A percentile compares a stretch with the other conserved stretches of the same genome.
Evolutionary conservation across 30 jellyfish, hydroid and myxozoan species (phyloP).

Genomic region (Sanderia malayensis): DNA sequence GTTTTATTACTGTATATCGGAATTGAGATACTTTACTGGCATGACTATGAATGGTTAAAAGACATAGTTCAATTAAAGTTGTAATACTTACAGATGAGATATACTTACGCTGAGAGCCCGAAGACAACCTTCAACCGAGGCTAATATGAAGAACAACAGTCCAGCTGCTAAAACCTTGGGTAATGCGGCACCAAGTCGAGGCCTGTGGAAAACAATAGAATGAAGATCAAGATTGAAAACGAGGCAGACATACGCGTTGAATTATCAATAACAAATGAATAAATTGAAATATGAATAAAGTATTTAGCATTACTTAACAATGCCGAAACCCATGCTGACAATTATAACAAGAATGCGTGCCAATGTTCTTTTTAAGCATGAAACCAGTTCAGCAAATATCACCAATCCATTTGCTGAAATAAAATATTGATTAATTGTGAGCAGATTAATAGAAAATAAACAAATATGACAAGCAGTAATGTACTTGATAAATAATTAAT

Average conservation of each 20-base stretch:
- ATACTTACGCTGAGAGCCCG: conserved; percentile 76
- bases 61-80: no score
- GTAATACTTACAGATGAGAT: no score
- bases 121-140: conserved; percentile 86
- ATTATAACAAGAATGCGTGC: conserved; percentile 87
- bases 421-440: neutral
- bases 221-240: no score
- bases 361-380: conserved; percentile 71
- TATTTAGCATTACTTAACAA: conserved; percentile 58
- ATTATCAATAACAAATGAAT: no score
- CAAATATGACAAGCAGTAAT: neutral
- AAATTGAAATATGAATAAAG: neutral
- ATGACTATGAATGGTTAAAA: no score
- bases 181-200: conserved; percentile 89
- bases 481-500: neutral
- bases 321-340: conserved; percentile 96
- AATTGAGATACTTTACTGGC: no score
- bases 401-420: conserved; percentile 75
- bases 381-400: conserved; percentile 74
- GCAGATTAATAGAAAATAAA: neutral
- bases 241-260: no score
- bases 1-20: no score
- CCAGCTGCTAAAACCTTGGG: conserved; percentile 81
- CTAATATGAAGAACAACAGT: conserved; percentile 65
- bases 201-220: conserved; percentile 35